Base-by-base conservation (phyloP, 2,888 invertebrate species). In the Schizaphis graminum region DNA sequence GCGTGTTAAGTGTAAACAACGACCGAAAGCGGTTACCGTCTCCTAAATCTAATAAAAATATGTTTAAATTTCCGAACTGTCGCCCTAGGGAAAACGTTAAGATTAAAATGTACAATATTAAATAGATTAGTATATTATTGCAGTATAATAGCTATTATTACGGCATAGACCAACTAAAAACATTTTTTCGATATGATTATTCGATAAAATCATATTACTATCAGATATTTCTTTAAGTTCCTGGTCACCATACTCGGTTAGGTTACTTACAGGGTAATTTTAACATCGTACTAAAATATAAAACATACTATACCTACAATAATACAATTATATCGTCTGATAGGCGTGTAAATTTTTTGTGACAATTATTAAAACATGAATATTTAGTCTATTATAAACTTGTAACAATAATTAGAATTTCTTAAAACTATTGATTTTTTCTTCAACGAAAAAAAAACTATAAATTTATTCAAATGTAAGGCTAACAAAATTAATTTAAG, bases 1-100 rank as follows among this genome's bases (percentile, higher is more conserved):
- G 16, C n/a, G 28, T 61, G 61, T 91, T 61, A 57, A 47, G 28
- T 61, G 87, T 91, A 86, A 57, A 47, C 85, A 91, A 47, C 11
- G 47, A n/a, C 2, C n/a, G 3, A 16, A 47, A 10, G 28, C 28
- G 47, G 28, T 47, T 7, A 47, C 86, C 28, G 5, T 13, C 26
- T n/a, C 16, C 47, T 28, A 10, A 16, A 47, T 77, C 4, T 47
- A 47, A 44, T 28, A 47, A 86, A 44, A 35, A 86, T 86, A 41
- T 28, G 44, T 7, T 44, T 35, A 8, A 77, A 77, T 77, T 8
- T 21, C 35, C 21, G 35, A 77, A 77, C 35, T 0, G 41, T 44
- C 41, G 41, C 41, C 41, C 3, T 44, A 1, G 3, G 41, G 41
- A 44, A 44, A 44, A 77, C 7, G 21, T 35, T 35, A 7, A 21